Evolutionary conservation across 1,140 invertebrate genomes (phyloP), one percentile per base, ranked within the genome.

Genomic region (Eupristina koningsbergeri): DNA sequence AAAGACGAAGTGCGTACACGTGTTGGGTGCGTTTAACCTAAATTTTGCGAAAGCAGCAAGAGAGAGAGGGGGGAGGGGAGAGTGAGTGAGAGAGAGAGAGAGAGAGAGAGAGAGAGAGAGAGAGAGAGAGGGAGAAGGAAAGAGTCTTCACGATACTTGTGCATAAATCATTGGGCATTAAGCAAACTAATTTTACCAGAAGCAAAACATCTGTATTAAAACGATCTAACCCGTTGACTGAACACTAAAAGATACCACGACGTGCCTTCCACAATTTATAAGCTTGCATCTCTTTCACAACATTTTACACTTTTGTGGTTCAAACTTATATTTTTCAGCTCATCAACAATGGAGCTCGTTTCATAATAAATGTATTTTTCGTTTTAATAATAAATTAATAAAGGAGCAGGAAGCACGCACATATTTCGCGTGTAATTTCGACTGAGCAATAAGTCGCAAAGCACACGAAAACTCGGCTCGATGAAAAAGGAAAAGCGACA

Each of bases 151-250:
- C 26, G 58, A 74, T 39, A 39, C 19, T 29, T 36, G 80, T 85
- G 88, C 88, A 88, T 90, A 90, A 90, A 89, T 90, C 89, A 91
- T 90, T 88, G 84, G 85, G 88, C 88, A 90, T 90, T 90, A 91
- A 87, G 82, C 86, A 86, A 85, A 88, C 88, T 90, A 89, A 90
- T 91, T 91, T 90, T 88, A 86, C 79, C 73, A 67, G 61, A 69
- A 84, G 78, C 83, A 69, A 84, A 75, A 84, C 83, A 85, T 85
- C 73, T 77, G 84, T 78, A 71, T 47, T 41, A 85, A 77, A 67
- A 75, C 58, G 75, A 74, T 78, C 63, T 34, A 19, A 41, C 8
- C 36, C 47, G 82, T 26, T 36, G 75, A 63, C 36, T 58, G 63
- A 76, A 71, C 67, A 41, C 39, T 71, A 71, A 71, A 41, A 71